phyloP scores from a whole-genome alignment of 2,113 vertebrate species.

The Tautogolabrus adspersus region DNA sequence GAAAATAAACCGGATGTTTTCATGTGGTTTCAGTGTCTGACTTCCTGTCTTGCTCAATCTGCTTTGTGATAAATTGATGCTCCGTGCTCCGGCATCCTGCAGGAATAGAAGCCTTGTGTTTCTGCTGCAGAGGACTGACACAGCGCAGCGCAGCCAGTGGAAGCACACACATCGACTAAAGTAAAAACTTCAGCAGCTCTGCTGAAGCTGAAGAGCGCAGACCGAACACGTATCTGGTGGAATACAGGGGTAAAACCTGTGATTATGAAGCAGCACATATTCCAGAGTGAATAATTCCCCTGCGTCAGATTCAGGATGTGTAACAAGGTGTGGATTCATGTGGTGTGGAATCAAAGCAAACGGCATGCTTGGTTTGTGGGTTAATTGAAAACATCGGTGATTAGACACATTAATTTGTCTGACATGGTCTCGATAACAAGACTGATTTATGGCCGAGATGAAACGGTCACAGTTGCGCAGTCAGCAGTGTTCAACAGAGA shows the following conservation, averaged over 20 bases:
- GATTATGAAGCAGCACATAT: background rate
- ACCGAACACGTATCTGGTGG: too few relatives aligned
- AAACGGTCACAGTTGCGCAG: conserved; percentile 49
- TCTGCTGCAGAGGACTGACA: too few relatives aligned
- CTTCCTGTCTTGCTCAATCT: too few relatives aligned
- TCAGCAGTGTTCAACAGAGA: conserved; percentile 22
- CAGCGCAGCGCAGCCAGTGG: too few relatives aligned
- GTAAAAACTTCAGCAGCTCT: too few relatives aligned
- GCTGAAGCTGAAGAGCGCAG: too few relatives aligned
- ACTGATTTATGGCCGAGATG: conserved; percentile 57
- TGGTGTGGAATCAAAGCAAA: background rate
- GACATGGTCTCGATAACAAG: conserved; percentile 54
- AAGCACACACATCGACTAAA: too few relatives aligned
- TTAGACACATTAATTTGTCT: conserved; percentile 62
- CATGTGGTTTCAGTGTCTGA: too few relatives aligned
- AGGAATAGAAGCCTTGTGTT: too few relatives aligned
- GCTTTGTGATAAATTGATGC: too few relatives aligned
- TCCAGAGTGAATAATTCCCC: background rate
- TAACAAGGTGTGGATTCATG: conserved; percentile 42
- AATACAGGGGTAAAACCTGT: background rate
- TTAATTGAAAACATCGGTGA: conserved; percentile 59
- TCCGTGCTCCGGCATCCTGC: too few relatives aligned
- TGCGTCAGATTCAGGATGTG: background rate
- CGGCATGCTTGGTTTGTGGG: conserved; percentile 31
- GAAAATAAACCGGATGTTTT: too few relatives aligned